phyloP scores from a whole-genome alignment of 92 coral and sea anemone genomes.

The Epizoanthus rinbou region DNA sequence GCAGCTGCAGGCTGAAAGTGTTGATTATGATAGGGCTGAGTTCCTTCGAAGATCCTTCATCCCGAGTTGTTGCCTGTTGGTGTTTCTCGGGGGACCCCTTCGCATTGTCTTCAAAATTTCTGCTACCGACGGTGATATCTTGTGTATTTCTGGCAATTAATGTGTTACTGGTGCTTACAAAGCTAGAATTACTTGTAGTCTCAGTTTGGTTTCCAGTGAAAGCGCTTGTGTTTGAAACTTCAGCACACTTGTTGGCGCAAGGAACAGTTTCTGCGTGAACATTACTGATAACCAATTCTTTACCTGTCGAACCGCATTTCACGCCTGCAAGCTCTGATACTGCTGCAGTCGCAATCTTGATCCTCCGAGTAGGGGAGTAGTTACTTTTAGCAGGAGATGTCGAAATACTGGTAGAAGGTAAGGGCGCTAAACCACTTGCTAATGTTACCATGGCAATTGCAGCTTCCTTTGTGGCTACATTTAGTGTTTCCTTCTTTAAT shows the following conservation, averaged over 20 bases:
- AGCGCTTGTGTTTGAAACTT: not conserved
- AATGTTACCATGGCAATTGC: constrained; percentile 34
- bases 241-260: not conserved
- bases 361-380: not conserved
- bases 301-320: not conserved
- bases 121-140: not conserved
- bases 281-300: not conserved
- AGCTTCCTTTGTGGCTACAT: constrained; percentile 25
- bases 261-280: not conserved
- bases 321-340: not conserved
- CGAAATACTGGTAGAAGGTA: not conserved
- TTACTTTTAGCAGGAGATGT: not conserved
- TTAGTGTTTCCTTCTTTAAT: not conserved
- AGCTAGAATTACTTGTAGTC: not conserved
- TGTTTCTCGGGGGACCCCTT: not conserved
- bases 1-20: constrained; percentile 17
- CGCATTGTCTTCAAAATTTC: not conserved
- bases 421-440: constrained; percentile 3
- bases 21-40: constrained; percentile 26
- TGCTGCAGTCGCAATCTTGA: not conserved
- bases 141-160: not conserved
- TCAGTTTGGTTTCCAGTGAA: not conserved
- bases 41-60: not conserved
- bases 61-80: not conserved
- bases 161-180: not conserved